Evolutionary conservation across 2,797 vertebrate species (phyloP).

Genomic region (Gobionotothen gibberifrons): DNA sequence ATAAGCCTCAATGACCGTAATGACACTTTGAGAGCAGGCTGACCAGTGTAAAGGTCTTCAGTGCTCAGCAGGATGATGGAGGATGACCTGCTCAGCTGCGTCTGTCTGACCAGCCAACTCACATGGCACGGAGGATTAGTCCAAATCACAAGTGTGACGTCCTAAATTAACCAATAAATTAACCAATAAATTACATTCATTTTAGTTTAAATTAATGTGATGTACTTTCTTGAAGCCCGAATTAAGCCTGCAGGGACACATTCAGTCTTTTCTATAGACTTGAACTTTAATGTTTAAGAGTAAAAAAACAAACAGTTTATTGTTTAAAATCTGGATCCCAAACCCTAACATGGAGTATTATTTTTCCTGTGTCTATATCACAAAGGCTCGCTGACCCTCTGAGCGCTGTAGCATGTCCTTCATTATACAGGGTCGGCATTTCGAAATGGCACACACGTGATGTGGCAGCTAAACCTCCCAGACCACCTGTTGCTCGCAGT

Average conservation of each 20-base stretch:
- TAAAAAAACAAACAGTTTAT: not conserved
- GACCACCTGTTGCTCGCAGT: constrained; percentile 70
- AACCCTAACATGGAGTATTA: not conserved
- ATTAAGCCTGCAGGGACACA: not conserved
- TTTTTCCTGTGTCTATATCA: constrained; percentile 13
- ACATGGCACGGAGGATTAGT: constrained; percentile 46
- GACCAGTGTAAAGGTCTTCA: constrained; percentile 5
- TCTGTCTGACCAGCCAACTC: constrained; percentile 30
- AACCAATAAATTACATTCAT: too few relatives aligned
- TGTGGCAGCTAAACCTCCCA: constrained; percentile 51
- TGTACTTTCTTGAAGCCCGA: constrained; percentile 10
- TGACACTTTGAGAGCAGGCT: not conserved
- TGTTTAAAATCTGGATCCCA: not conserved
- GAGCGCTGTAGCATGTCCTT: constrained; percentile 39
- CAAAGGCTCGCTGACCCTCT: constrained; percentile 47
- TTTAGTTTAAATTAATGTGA: not conserved
- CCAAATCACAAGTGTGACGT: constrained; percentile 45
- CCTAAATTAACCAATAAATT: constrained; percentile 27
- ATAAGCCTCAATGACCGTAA: too few relatives aligned
- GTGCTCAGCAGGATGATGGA: constrained; percentile 18
- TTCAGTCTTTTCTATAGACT: not conserved
- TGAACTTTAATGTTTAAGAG: constrained; percentile 4
- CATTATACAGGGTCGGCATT: constrained; percentile 65
- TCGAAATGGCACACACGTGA: constrained; percentile 71
- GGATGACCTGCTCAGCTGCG: constrained; percentile 21